Evolutionary conservation across 2,888 invertebrate genomes (phyloP).

Genomic region (Nudaria mundana): DNA sequence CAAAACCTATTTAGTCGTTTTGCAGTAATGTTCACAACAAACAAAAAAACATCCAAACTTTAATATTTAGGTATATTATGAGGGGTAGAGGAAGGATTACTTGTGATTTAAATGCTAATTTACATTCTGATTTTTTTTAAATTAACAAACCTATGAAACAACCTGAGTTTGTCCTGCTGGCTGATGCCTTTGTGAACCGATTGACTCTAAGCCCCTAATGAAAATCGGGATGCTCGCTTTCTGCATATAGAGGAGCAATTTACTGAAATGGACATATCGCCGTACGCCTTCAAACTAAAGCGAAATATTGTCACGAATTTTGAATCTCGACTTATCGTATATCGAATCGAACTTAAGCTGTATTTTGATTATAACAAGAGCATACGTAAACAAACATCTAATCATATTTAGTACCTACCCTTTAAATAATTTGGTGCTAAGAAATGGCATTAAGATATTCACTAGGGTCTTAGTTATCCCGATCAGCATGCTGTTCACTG

Average conservation of each 20-base stretch:
- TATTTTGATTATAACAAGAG: constrained; percentile 10
- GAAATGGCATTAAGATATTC: too few species aligned
- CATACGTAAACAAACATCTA: not conserved
- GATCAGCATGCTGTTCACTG: too few species aligned
- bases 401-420: too few species aligned
- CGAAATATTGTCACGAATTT: constrained; percentile 48
- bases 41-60: too few species aligned
- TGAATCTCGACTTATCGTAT: too few species aligned
- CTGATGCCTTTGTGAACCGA: constrained; percentile 45
- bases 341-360: constrained; percentile 24
- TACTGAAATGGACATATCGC: constrained; percentile 63
- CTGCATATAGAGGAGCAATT: constrained; percentile 74
- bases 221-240: constrained; percentile 67
- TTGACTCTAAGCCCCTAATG: constrained; percentile 60
- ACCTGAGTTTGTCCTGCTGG: too few species aligned
- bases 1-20: too few species aligned
- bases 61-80: too few species aligned
- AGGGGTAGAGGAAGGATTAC: too few species aligned
- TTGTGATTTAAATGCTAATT: not conserved
- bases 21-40: too few species aligned
- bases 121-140: constrained; percentile 4
- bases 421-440: too few species aligned
- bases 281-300: constrained; percentile 60
- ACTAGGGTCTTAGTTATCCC: too few species aligned
- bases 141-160: constrained; percentile 34